Percentiles rank a stretch among this genome's conserved stretches.
phyloP scores from a whole-genome alignment of 2,797 vertebrate genomes.

The Cottoperca gobio region DNA sequence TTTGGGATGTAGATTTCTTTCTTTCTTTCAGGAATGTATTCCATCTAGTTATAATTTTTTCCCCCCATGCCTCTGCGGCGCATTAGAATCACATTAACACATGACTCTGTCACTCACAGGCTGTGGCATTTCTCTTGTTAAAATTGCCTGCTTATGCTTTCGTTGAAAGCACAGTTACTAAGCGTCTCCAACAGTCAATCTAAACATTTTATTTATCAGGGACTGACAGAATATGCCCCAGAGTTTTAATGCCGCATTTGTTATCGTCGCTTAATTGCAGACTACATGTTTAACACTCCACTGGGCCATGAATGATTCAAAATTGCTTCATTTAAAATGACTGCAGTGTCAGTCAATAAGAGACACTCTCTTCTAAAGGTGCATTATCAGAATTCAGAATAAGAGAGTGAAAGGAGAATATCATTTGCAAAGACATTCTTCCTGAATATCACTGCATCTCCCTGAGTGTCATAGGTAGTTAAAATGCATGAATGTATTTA shows the following conservation, averaged over 20 bases:
- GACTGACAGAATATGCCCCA: slow-evolving; percentile 67
- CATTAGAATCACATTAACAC: slow-evolving; percentile 71
- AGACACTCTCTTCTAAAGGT: slow-evolving; percentile 33
- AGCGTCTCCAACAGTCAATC: slow-evolving; percentile 58
- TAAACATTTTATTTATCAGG: slow-evolving; percentile 75
- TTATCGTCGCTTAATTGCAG: slow-evolving; percentile 76
- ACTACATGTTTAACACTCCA: slow-evolving; percentile 80
- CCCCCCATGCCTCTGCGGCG: slow-evolving; percentile 13
- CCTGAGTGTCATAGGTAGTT: slow-evolving; percentile 2
- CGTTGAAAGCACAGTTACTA: slow-evolving; percentile 34
- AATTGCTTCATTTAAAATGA: slow-evolving; percentile 74
- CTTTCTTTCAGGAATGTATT: slow-evolving; percentile 69
- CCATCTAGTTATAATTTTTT: slow-evolving; percentile 53
- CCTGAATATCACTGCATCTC: slow-evolving; percentile 15
- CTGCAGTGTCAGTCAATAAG: slow-evolving; percentile 55
- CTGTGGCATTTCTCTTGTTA: slow-evolving; percentile 52
- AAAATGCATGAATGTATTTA: slow-evolving; percentile 39
- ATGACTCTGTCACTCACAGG: slow-evolving; percentile 68
- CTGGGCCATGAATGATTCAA: slow-evolving; percentile 69
- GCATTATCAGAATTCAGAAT: slow-evolving; percentile 56
- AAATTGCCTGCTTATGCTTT: slow-evolving; percentile 63
- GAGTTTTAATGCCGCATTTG: slow-evolving; percentile 68
- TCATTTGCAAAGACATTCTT: slow-evolving; percentile 36
- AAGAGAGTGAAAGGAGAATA: slow-evolving; percentile 33
- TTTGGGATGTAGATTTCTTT: slow-evolving; percentile 73